Conservation (phyloP, 2,797 vertebrate genomes). For the Harpagifer antarcticus region DNA sequence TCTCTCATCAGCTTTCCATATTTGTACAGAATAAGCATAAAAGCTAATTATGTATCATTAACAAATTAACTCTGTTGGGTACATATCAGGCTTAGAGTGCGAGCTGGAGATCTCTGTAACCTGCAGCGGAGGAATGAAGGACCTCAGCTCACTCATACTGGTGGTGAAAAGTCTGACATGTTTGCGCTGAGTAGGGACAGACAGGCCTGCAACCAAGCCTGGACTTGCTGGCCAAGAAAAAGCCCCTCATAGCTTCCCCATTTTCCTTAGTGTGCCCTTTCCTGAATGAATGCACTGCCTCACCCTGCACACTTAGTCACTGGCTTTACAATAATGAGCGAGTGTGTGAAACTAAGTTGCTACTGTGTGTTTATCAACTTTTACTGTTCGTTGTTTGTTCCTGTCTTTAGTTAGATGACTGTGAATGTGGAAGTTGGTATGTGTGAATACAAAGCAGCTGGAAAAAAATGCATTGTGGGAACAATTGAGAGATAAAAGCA, state of each 20-base stretch:
- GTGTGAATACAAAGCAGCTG: constrained; percentile 6
- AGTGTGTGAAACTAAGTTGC: constrained; percentile 16
- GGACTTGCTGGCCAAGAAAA: constrained; percentile 84
- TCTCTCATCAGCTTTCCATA: constrained; percentile 56
- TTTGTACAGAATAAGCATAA: constrained; percentile 58
- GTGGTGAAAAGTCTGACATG: constrained; percentile 84
- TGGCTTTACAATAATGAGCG: constrained; percentile 23
- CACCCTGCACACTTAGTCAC: constrained; percentile 19
- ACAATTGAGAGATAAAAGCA: not conserved
- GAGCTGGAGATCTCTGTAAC: constrained; percentile 46
- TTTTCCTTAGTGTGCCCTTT: constrained; percentile 66
- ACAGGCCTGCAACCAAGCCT: constrained; percentile 81
- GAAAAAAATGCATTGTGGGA: constrained; percentile 12
- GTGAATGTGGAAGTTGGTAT: constrained; percentile 5
- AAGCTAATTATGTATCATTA: constrained; percentile 63
- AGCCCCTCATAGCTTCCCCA: constrained; percentile 74
- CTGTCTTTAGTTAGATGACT: not conserved
- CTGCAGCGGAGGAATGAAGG: constrained; percentile 59
- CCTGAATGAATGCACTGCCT: constrained; percentile 65
- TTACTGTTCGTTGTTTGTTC: constrained; percentile 18
- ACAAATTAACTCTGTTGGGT: constrained; percentile 44
- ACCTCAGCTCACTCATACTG: constrained; percentile 58
- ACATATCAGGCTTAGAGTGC: constrained; percentile 51
- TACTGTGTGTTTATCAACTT: not conserved
- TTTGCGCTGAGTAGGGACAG: constrained; percentile 80